phyloP scores from a whole-genome alignment of 1,140 invertebrate species.

The Laupala kohalensis region DNA sequence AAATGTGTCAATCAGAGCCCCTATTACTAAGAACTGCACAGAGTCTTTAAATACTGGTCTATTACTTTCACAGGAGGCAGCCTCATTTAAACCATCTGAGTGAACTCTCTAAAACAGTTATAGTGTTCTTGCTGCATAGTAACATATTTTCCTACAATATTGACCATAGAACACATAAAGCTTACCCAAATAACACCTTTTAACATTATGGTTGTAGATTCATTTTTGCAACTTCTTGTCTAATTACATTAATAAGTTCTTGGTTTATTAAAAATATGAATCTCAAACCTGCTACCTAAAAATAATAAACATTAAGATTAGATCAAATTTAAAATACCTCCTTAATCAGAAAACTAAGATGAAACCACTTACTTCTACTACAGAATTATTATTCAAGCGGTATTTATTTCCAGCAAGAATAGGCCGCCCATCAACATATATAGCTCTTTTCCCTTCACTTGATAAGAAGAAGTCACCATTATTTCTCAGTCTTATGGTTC shows the following conservation, averaged over 20 bases:
- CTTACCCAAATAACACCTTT: not conserved
- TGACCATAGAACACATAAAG: not conserved
- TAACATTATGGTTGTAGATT: conserved; percentile 25
- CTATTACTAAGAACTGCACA: not conserved
- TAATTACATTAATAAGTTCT: conserved; percentile 73
- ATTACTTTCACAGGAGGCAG: not conserved
- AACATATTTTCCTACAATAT: not conserved
- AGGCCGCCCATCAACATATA: conserved; percentile 86
- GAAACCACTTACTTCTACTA: conserved; percentile 62
- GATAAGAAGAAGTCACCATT: conserved; percentile 89
- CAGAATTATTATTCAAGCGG: conserved; percentile 81
- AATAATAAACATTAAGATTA: conserved; percentile 19
- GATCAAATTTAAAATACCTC: not conserved
- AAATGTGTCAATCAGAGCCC: too few relatives aligned
- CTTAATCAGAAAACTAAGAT: not conserved
- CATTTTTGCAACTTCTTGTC: conserved; percentile 66
- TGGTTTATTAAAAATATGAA: conserved; percentile 91
- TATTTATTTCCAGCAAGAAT: conserved; percentile 75
- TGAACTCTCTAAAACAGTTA: not conserved
- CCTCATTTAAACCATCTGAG: not conserved
- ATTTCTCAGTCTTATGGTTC: conserved; percentile 76
- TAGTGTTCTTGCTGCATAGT: not conserved
- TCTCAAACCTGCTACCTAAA: conserved; percentile 70
- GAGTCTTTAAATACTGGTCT: not conserved
- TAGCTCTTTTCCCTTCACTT: conserved; percentile 88